Percentiles rank a stretch among this genome's conserved stretches.
phyloP scores from a whole-genome alignment of 2,797 vertebrate species.

The Monodelphis domestica region DNA sequence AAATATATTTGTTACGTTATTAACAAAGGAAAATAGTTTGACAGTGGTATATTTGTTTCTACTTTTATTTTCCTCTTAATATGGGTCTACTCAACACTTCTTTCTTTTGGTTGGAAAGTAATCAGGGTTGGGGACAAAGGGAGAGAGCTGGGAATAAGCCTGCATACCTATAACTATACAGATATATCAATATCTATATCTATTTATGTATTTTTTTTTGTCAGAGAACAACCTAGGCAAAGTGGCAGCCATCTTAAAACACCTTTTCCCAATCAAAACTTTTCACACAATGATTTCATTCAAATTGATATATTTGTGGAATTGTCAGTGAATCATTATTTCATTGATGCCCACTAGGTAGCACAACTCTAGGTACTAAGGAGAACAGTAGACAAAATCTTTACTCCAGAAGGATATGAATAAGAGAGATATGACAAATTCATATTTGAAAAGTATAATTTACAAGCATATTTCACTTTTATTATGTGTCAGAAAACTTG shows the following conservation, averaged over 20 bases:
- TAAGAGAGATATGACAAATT: neutral
- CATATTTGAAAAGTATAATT: neutral
- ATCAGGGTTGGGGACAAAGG: neutral
- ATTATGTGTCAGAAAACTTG: neutral
- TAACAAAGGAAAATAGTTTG: constrained; percentile 4
- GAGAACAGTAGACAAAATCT: neutral
- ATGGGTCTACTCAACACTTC: constrained; percentile 6
- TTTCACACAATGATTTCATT: constrained; percentile 32
- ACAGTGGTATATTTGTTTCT: constrained; percentile 24
- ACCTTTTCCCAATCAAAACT: neutral
- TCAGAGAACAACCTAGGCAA: constrained; percentile 8
- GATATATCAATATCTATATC: too few species aligned
- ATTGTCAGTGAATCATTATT: constrained; percentile 44
- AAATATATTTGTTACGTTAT: constrained; percentile 46
- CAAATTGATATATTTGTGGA: constrained; percentile 40
- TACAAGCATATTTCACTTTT: neutral
- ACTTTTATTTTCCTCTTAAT: constrained; percentile 3
- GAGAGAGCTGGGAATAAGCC: neutral
- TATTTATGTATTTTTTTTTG: neutral
- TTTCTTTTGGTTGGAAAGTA: neutral
- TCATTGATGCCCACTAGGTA: neutral
- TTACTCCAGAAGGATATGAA: constrained; percentile 27
- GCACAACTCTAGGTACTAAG: constrained; percentile 11
- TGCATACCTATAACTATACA: too few species aligned
- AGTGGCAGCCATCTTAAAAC: constrained; percentile 21